Base-by-base conservation (phyloP, 2,888 invertebrate genomes). In the Nymphalis c-album region DNA sequence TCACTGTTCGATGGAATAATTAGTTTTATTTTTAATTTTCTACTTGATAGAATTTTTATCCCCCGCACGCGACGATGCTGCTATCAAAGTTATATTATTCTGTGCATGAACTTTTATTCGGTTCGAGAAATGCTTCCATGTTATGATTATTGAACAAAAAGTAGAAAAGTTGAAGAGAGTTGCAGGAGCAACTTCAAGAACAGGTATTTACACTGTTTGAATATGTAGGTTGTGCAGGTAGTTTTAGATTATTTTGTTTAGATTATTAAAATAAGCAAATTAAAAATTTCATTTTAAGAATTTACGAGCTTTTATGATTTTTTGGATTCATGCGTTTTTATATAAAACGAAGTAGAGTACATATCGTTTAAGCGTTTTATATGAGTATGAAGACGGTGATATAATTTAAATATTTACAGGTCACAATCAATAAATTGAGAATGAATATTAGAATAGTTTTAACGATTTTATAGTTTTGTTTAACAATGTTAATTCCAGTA, bases 161-260 rank as follows among this genome's bases (percentile, higher is more conserved):
- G 90, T 88, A 89, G 86, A 91, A 91, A 91, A 91, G 88, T 88
- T 88, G 86, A 90, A 86, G 90, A 90, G 90, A 92, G 89, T 86
- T 91, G 91, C 90, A 89, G 87, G 90, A 87, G 88, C 90, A 90
- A 91, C 89, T 91, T 88, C 80, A 90, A 88, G 87, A 92, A 92
- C 91, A 90, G 91, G 91, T 92, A 91, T 91, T 91, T 91, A 91
- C 85, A 88, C 86, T 88, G 88, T 90, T 90, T 88, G 85, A 90
- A 87, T 90, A 89, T 91, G 86, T 90, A 89, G 86, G 85, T 85
- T 89, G 85, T 86, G 81, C 80, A 82, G 82, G 84, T 86, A 85
- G 81, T 85, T 86, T 81, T 71, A 80, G 80, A 85, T 80, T 80
- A 84, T 83, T 81, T 82, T 80, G 75, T 80, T 78, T 79, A 77